These are phyloP conservation scores for Monochamus saltuarius DNA, from an alignment of 1,140 invertebrate species.

Conservation along the genomic window DNA sequence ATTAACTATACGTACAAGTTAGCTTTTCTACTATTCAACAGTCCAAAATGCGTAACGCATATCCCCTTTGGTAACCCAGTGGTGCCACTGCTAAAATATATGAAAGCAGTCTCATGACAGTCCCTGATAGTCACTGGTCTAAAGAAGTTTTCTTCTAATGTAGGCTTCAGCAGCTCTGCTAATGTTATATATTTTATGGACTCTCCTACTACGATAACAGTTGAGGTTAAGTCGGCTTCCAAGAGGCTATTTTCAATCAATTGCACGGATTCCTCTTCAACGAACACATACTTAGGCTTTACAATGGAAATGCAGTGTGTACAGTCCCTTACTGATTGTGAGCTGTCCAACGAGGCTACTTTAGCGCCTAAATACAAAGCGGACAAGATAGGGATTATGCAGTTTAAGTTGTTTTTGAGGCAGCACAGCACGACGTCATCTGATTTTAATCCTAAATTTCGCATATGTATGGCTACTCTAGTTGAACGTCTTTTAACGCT, in stretches of 20 bases:
- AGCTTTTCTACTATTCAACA: conserved; percentile 1
- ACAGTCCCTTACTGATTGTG: conserved; percentile 14
- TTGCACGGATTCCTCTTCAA: conserved; percentile 14
- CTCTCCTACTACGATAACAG: conserved; percentile 26
- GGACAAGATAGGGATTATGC: conserved; percentile 53
- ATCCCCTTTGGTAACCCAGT: conserved; percentile 73
- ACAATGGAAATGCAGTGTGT: conserved; percentile 9
- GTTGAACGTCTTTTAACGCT: conserved; percentile 50
- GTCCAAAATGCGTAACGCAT: conserved; percentile 25
- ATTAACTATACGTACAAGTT: background rate
- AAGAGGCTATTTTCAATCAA: conserved; percentile 21
- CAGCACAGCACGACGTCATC: conserved; percentile 53
- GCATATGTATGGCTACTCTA: conserved; percentile 52
- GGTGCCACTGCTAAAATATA: conserved; percentile 69
- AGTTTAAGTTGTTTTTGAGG: conserved; percentile 54
- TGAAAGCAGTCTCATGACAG: conserved; percentile 43
- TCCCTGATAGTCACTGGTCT: conserved; percentile 18
- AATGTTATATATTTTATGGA: conserved; percentile 21
- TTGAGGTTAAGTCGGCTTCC: conserved; percentile 7
- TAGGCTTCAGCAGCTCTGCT: conserved; percentile 14
- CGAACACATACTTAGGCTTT: conserved; percentile 24
- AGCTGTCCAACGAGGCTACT: conserved; percentile 19
- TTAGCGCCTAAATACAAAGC: conserved; percentile 52
- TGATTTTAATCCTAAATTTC: conserved; percentile 50
- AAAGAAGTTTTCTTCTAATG: conserved; percentile 20